These are phyloP conservation scores for Tokudaia muenninki DNA, from an alignment of 2,797 vertebrate species.

Conservation along the genomic window DNA sequence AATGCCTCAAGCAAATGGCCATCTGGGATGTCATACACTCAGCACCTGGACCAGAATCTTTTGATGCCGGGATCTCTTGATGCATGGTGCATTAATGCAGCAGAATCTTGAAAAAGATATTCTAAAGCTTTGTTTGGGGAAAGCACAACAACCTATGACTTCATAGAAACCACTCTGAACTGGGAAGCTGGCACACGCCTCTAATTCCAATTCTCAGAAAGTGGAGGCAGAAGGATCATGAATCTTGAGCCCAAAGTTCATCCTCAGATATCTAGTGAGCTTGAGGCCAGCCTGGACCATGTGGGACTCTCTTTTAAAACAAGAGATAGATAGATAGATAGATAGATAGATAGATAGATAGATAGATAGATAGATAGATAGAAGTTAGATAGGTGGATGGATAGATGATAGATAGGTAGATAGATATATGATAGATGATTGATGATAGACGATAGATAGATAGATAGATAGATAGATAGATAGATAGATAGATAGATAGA, in stretches of 20 bases:
- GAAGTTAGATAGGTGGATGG: not conserved
- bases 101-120: constrained; percentile 60
- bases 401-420: not conserved
- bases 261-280: not conserved
- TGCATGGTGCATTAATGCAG: not conserved
- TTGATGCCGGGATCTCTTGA: not conserved
- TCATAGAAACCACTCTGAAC: constrained; percentile 83
- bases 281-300: not conserved
- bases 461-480: not conserved
- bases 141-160: constrained; percentile 80
- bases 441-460: not conserved
- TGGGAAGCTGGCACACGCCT: not conserved
- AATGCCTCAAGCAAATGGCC: not conserved
- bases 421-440: too few species aligned
- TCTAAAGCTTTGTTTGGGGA: constrained; percentile 82
- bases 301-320: not conserved
- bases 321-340: not conserved
- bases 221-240: not conserved
- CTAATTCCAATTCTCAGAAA: not conserved
- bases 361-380: not conserved
- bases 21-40: rapidly evolving
- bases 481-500: not conserved
- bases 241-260: not conserved
- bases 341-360: not conserved
- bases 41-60: not conserved